phyloP scores from a whole-genome alignment of 2,113 vertebrate species.

The human region DNA sequence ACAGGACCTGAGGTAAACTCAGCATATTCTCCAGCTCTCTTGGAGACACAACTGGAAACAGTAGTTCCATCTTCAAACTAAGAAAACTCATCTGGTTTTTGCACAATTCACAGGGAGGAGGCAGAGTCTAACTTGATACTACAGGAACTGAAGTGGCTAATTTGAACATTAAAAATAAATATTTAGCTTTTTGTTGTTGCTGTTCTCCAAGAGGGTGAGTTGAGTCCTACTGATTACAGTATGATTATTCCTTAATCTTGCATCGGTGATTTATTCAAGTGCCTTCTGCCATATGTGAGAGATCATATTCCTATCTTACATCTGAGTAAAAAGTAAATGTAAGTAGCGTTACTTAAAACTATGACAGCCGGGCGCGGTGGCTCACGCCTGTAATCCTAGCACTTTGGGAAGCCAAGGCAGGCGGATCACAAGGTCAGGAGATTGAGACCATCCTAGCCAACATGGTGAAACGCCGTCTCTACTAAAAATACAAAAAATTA shows the following conservation, averaged over 20 bases:
- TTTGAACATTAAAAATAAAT: conserved; percentile 7
- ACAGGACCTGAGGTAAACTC: no score
- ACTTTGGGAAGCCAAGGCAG: no score
- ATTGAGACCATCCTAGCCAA: no score
- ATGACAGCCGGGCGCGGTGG: no score
- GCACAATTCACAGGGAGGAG: background rate
- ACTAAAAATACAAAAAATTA: no score
- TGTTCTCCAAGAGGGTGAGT: background rate
- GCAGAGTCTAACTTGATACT: background rate
- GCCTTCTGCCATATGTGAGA: background rate
- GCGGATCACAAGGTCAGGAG: no score
- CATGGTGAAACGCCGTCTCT: no score
- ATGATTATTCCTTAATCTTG: background rate
- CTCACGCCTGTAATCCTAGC: no score
- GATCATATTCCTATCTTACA: background rate
- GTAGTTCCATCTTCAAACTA: background rate
- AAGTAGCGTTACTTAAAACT: background rate
- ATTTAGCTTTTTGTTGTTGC: background rate
- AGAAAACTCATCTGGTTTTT: background rate
- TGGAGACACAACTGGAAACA: background rate
- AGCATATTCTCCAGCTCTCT: background rate
- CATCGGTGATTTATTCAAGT: background rate
- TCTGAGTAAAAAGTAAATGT: background rate
- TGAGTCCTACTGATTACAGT: background rate
- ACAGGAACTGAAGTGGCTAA: background rate